Evolutionary conservation across 2,113 vertebrate genomes (phyloP).

Genomic region (Murina feae): DNA sequence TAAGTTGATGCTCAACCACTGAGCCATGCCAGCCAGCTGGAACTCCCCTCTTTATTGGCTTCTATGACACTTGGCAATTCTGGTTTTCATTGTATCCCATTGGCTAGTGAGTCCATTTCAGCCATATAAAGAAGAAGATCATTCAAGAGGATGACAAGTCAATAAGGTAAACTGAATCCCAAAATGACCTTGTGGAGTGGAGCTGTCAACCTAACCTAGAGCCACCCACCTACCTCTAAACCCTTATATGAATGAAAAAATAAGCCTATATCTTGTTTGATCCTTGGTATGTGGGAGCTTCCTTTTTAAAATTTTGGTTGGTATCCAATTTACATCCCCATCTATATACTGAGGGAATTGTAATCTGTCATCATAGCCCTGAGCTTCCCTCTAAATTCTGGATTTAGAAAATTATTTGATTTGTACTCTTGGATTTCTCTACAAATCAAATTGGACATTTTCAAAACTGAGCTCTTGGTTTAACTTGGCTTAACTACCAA

Average conservation of each 20-base stretch:
- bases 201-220: background rate
- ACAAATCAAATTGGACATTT: background rate
- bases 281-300: background rate
- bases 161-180: background rate
- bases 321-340: background rate
- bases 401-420: background rate
- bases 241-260: background rate
- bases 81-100: background rate
- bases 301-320: background rate
- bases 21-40: too few relatives aligned
- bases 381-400: background rate
- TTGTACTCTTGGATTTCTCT: background rate
- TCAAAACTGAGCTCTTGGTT: background rate
- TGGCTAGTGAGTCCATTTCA: background rate
- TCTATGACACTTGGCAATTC: background rate
- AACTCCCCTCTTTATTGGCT: background rate
- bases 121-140: background rate
- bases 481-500: background rate
- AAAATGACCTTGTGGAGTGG: background rate
- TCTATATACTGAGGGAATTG: background rate
- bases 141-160: background rate
- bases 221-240: background rate
- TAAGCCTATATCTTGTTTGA: background rate
- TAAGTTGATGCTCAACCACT: too few relatives aligned
- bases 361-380: background rate